A percentile compares a stretch with the other conserved stretches of the same genome.
phyloP scores from a whole-genome alignment of 2,797 vertebrate species.

The Phylloscopus collybita region DNA sequence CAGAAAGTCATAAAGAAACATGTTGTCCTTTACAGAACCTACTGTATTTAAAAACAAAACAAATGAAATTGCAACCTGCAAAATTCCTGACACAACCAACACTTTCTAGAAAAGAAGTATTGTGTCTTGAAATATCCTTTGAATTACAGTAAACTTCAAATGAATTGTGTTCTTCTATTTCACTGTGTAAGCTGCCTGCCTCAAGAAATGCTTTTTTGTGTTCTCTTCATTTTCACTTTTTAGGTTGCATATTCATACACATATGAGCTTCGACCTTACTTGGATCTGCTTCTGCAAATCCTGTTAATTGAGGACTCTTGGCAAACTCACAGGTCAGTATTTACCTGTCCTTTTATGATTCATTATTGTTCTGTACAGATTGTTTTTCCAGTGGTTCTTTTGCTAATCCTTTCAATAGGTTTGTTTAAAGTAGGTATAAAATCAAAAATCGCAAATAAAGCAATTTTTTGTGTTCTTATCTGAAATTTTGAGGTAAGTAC shows the following conservation, averaged over 20 bases:
- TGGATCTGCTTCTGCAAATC: constrained; percentile 98
- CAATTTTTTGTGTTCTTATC: neutral
- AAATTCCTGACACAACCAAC: neutral
- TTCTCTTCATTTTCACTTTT: constrained; percentile 27
- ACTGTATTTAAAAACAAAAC: neutral
- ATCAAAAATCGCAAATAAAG: neutral
- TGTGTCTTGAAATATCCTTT: neutral
- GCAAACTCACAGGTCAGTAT: constrained; percentile 96
- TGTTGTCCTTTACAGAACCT: neutral
- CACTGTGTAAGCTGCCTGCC: neutral
- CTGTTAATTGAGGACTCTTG: constrained; percentile 98
- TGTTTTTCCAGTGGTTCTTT: neutral
- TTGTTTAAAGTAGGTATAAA: neutral
- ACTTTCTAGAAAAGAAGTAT: neutral
- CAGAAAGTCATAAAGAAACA: neutral
- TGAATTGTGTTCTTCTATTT: neutral
- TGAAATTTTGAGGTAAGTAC: neutral
- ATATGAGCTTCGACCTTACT: constrained; percentile 96
- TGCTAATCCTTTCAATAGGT: neutral
- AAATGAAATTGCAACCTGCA: accelerated
- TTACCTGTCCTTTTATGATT: neutral
- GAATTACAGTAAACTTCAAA: neutral
- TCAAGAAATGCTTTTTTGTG: neutral
- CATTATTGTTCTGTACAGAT: neutral
- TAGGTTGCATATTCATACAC: constrained; percentile 98